phyloP scores from a whole-genome alignment of 2,797 vertebrate species.

The Petrocephalus sullivani region DNA sequence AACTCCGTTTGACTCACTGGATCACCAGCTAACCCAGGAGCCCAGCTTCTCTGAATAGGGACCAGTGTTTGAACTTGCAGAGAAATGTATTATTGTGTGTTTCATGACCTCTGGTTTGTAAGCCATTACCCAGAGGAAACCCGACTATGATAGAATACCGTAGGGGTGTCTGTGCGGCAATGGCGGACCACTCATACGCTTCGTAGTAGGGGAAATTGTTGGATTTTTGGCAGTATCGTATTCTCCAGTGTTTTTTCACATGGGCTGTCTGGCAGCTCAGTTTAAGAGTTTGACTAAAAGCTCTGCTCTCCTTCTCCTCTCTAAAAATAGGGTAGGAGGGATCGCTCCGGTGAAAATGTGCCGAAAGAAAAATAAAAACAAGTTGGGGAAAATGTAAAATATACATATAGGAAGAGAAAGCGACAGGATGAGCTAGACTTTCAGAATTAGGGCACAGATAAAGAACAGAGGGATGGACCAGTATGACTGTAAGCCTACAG shows the following conservation, averaged over 20 bases:
- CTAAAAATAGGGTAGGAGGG: slow-evolving; percentile 17
- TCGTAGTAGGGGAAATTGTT: slow-evolving; percentile 16
- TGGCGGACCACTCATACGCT: neutral
- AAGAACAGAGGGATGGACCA: neutral
- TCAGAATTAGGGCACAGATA: neutral
- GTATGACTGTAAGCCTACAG: neutral
- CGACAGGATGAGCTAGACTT: neutral
- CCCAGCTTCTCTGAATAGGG: slow-evolving; percentile 8
- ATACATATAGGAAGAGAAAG: slow-evolving; percentile 5
- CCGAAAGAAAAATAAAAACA: slow-evolving; percentile 35
- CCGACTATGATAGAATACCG: slow-evolving; percentile 20
- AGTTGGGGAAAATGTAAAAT: neutral
- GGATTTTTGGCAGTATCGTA: slow-evolving; percentile 24
- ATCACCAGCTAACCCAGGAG: slow-evolving; percentile 10
- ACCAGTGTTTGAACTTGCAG: slow-evolving; percentile 21
- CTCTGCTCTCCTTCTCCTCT: slow-evolving; percentile 2
- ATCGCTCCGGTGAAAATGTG: slow-evolving; percentile 33
- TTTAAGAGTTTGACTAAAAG: slow-evolving; percentile 23
- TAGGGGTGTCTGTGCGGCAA: slow-evolving; percentile 19
- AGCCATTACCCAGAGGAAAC: slow-evolving; percentile 25
- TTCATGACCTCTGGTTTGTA: slow-evolving; percentile 21
- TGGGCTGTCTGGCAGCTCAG: slow-evolving; percentile 21
- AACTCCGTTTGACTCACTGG: slow-evolving; percentile 16
- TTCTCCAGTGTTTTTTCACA: slow-evolving; percentile 25
- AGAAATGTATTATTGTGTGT: slow-evolving; percentile 24